Evolutionary conservation across 2,797 vertebrate species (phyloP).

Genomic region (Antennarius maculatus): DNA sequence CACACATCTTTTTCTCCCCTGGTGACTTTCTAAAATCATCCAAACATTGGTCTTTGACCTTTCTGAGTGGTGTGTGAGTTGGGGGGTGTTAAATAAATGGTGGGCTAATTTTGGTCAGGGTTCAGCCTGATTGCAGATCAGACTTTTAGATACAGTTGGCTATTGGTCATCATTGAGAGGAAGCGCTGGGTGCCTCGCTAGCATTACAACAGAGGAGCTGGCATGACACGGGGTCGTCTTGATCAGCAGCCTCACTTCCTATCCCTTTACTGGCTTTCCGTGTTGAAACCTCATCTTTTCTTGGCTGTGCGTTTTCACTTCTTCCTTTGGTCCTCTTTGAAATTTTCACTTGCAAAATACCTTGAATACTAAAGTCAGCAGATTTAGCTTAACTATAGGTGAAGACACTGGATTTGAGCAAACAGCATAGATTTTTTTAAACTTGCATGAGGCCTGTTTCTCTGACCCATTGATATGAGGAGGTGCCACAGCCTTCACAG

Average conservation of each 20-base stretch:
- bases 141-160: background rate
- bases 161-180: background rate
- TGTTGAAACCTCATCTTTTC: slow-evolving; percentile 58
- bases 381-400: background rate
- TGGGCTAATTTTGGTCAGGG: no score
- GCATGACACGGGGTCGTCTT: slow-evolving; percentile 7
- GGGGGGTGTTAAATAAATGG: no score
- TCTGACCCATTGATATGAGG: background rate
- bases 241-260: slow-evolving; percentile 62
- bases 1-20: background rate
- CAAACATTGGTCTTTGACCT: background rate
- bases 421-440: no score
- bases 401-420: background rate
- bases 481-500: no score
- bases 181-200: background rate
- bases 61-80: background rate
- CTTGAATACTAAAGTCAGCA: slow-evolving; percentile 13
- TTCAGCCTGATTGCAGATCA: background rate
- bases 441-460: no score
- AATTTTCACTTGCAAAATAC: slow-evolving; percentile 20
- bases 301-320: slow-evolving; percentile 66
- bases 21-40: background rate
- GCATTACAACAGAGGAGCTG: background rate
- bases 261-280: slow-evolving; percentile 53
- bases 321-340: slow-evolving; percentile 50